phyloP scores from a whole-genome alignment of 2,797 vertebrate species.

The Moxostoma hubbsi region DNA sequence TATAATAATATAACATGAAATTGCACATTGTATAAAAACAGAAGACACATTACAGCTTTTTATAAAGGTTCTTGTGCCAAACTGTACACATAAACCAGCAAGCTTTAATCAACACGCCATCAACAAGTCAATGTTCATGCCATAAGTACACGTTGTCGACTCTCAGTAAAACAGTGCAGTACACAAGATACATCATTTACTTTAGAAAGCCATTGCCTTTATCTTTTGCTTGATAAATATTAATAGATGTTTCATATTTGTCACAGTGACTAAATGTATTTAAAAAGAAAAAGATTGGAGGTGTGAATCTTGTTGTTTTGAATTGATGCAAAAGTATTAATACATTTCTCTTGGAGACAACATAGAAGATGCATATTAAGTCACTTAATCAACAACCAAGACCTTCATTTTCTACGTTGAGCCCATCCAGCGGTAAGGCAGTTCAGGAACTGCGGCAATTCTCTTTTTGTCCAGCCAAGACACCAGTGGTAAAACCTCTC shows the following conservation, averaged over 20 bases:
- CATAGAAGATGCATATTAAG: conserved; percentile 40
- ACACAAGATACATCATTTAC: conserved; percentile 27
- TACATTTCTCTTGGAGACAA: conserved; percentile 16
- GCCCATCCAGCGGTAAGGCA: conserved; percentile 35
- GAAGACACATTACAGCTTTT: conserved; percentile 64
- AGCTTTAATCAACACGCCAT: background rate
- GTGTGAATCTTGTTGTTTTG: background rate
- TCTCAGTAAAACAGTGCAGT: conserved; percentile 26
- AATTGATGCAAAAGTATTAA: background rate
- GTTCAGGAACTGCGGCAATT: conserved; percentile 34
- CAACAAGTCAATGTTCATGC: conserved; percentile 15
- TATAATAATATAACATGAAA: conserved; percentile 61
- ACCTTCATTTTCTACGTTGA: conserved; percentile 9
- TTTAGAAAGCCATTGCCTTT: conserved; percentile 10
- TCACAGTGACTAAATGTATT: conserved; percentile 33
- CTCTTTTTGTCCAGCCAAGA: conserved; percentile 43
- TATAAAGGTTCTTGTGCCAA: conserved; percentile 49
- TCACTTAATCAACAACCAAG: conserved; percentile 33
- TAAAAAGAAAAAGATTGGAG: background rate
- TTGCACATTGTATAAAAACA: conserved; percentile 61
- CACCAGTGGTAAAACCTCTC: conserved; percentile 45
- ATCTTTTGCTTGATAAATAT: conserved; percentile 28
- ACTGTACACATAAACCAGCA: conserved; percentile 3
- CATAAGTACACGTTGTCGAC: conserved; percentile 33
- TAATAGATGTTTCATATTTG: conserved; percentile 16